Evolutionary conservation across 1,140 invertebrate species (phyloP), one percentile per base, ranked within the genome.

Genomic region (Neodiprion virginianus): DNA sequence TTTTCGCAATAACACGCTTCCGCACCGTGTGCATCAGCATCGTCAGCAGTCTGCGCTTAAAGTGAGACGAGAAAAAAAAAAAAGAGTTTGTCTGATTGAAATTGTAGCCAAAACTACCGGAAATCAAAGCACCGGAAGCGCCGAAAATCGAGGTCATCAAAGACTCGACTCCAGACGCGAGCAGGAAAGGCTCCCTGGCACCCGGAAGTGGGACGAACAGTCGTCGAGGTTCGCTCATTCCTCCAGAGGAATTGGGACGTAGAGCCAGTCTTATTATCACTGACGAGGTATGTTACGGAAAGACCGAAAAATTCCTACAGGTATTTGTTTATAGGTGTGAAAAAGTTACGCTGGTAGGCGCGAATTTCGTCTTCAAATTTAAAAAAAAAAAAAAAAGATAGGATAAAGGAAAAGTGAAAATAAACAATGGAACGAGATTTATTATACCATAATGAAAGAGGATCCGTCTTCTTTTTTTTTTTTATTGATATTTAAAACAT

Each of bases 231-330:
- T 96, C 95, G 11, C 91, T 96, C 68, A 94, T 97, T 84, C 95
- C 95, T 67, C 94, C 93, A 10, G 95, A 96, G 83, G 94, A 94
- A 86, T 93, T 93, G 87, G 95, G 93, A 79, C 91, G 95, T 80
- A 91, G 96, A 79, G 94, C 96, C 75, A 96, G 95, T 81, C 90
- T 97, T 77, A 95, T 97, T 81, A 96, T 97, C 85, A 96, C 95
- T 87, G 96, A 98, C 88, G 96, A 98, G 95, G 96, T 98, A 93
- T 90, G 88, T 81, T 80, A 79, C 76, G 76, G 74, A 61, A 61
- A 61, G 5, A 17, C 11, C 11, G n/a, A 61, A 61, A 50, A 75
- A 73, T 11, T 17, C 12, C 23, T 65, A 65, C 49, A 48, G 11
- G 14, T 67, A 61, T 73, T 71, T 65, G 50, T 48, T 48, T 12